These are phyloP conservation scores for Isotomurus palustris DNA, from an alignment of 2,888 invertebrate species.

Conservation along the genomic window DNA sequence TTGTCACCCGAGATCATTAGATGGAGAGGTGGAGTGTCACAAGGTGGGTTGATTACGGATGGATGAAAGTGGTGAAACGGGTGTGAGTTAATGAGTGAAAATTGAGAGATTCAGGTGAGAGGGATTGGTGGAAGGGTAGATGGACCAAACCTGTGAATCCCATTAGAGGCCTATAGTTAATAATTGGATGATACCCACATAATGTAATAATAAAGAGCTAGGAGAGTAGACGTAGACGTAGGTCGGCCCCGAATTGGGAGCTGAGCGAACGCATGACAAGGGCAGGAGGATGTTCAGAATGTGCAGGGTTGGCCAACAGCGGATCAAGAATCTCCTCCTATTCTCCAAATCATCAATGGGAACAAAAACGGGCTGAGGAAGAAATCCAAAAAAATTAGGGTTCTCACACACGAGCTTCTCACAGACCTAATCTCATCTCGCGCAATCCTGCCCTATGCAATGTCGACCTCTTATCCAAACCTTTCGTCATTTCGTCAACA, in stretches of 20 bases:
- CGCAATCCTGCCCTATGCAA: background rate
- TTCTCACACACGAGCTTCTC: slow-evolving; percentile 24
- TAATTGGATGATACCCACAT: slow-evolving; percentile 43
- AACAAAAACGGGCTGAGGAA: slow-evolving; percentile 45
- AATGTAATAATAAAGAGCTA: slow-evolving; percentile 25
- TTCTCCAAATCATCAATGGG: slow-evolving; percentile 46
- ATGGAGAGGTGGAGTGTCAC: background rate
- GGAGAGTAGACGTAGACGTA: slow-evolving; percentile 18
- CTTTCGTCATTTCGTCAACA: no score
- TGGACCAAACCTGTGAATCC: slow-evolving; percentile 28
- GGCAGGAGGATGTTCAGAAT: slow-evolving; percentile 40
- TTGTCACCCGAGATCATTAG: background rate
- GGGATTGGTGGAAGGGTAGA: slow-evolving; percentile 24
- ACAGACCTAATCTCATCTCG: slow-evolving; percentile 6
- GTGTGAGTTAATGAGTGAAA: slow-evolving; percentile 17
- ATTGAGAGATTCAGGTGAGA: slow-evolving; percentile 26
- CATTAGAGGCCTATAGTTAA: slow-evolving; percentile 42
- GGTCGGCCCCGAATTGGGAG: slow-evolving; percentile 10
- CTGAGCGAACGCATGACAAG: slow-evolving; percentile 43
- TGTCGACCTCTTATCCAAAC: slow-evolving; percentile 6
- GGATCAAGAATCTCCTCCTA: slow-evolving; percentile 47
- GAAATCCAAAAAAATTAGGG: slow-evolving; percentile 43
- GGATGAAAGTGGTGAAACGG: slow-evolving; percentile 13
- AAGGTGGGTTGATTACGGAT: slow-evolving; percentile 4
- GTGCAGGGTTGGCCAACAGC: slow-evolving; percentile 46